phyloP scores from a whole-genome alignment of 2,113 vertebrate genomes.

The Calyptommatus sinebrachiatus region DNA sequence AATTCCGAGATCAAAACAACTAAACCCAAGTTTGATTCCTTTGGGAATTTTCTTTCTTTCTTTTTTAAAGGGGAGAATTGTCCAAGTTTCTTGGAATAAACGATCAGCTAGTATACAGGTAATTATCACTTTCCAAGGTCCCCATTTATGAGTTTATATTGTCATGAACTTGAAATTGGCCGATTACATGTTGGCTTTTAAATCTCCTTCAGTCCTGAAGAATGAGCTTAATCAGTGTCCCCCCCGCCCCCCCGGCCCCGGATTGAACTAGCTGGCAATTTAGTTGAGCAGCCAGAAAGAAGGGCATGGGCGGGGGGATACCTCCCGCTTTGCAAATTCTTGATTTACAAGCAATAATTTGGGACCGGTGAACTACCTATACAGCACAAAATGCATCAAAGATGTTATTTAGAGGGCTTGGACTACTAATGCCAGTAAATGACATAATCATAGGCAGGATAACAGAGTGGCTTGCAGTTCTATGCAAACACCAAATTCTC shows the following conservation, averaged over 20 bases:
- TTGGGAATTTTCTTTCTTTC: not conserved
- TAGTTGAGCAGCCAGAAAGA: no score
- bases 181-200: no score
- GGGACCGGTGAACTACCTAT: not conserved
- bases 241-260: no score
- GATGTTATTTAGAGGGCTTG: not conserved
- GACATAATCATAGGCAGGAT: not conserved
- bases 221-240: no score
- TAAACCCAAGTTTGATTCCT: not conserved
- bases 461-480: not conserved
- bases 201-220: no score
- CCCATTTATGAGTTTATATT: no score
- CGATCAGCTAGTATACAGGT: not conserved
- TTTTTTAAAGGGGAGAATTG: not conserved
- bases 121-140: no score
- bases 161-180: no score
- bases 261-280: no score
- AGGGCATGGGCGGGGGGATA: no score
- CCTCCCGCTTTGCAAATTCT: no score
- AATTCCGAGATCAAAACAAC: not conserved
- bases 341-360: no score
- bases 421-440: not conserved
- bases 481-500: not conserved
- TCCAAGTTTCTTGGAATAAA: not conserved
- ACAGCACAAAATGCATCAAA: not conserved